Conservation (phyloP, 2,113 vertebrate species). For the Pygoscelis adeliae region DNA sequence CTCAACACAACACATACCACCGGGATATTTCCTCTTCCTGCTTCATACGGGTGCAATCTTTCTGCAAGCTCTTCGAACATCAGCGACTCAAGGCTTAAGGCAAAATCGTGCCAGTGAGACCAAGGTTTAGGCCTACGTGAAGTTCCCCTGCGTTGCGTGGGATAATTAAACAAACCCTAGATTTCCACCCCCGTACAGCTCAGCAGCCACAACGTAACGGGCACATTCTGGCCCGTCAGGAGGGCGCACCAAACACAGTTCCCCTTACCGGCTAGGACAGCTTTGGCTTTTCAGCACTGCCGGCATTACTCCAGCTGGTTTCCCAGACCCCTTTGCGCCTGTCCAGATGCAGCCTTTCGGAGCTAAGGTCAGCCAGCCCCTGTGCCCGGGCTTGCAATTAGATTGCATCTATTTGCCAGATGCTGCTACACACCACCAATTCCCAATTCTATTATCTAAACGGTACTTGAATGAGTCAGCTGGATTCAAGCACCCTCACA, state of each 20-base stretch:
- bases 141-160: accelerated
- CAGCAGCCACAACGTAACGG: background rate
- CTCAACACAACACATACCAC: background rate
- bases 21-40: background rate
- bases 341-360: background rate
- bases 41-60: background rate
- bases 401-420: background rate
- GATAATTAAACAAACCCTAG: background rate
- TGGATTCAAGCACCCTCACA: background rate
- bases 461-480: background rate
- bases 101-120: background rate
- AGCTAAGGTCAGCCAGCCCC: background rate
- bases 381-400: background rate
- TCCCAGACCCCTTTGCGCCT: background rate
- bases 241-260: background rate
- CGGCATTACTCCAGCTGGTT: background rate
- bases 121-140: background rate
- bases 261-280: background rate
- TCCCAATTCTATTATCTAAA: background rate
- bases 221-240: accelerated
- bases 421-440: background rate
- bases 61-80: background rate
- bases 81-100: background rate
- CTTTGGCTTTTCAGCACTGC: background rate
- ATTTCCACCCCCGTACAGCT: background rate